These are phyloP conservation scores for Ochotona princeps DNA, from an alignment of 2,113 vertebrate genomes.

Conservation along the genomic window DNA sequence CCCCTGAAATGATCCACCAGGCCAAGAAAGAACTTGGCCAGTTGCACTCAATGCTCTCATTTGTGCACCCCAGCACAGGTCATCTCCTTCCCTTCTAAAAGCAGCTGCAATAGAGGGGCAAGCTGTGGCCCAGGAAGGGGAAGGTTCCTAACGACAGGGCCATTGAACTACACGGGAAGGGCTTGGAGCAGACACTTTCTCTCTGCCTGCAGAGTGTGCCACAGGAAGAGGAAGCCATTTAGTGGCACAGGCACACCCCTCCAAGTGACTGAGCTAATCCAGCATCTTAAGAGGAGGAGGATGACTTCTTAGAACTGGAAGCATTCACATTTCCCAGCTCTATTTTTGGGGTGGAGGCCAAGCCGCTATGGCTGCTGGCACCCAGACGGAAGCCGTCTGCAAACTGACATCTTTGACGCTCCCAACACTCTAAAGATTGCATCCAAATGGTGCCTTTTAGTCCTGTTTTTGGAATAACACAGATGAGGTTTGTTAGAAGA, in stretches of 20 bases:
- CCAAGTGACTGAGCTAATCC: conserved; percentile 41
- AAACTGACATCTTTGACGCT: conserved; percentile 75
- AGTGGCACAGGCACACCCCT: background rate
- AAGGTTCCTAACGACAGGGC: background rate
- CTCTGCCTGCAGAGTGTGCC: background rate
- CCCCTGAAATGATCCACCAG: background rate
- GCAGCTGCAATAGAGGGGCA: background rate
- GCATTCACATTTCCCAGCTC: conserved; percentile 56
- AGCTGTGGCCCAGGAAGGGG: background rate
- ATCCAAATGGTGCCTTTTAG: conserved; percentile 77
- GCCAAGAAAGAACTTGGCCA: conserved; percentile 1
- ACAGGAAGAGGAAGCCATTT: conserved; percentile 6
- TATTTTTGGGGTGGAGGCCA: conserved; percentile 67
- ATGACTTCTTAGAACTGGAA: conserved; percentile 46
- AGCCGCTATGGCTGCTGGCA: conserved; percentile 69
- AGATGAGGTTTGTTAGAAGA: conserved; percentile 65
- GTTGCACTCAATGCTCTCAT: background rate
- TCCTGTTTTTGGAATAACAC: conserved; percentile 66
- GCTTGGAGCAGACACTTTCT: background rate
- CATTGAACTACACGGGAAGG: background rate
- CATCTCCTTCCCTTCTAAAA: background rate
- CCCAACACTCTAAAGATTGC: conserved; percentile 71
- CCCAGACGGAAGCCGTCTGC: conserved; percentile 66
- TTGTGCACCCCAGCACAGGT: background rate
- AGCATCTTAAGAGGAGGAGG: conserved; percentile 29